Evolutionary conservation across 2,888 invertebrate species (phyloP).

Genomic region (Marasmarcha lunaedactyla): DNA sequence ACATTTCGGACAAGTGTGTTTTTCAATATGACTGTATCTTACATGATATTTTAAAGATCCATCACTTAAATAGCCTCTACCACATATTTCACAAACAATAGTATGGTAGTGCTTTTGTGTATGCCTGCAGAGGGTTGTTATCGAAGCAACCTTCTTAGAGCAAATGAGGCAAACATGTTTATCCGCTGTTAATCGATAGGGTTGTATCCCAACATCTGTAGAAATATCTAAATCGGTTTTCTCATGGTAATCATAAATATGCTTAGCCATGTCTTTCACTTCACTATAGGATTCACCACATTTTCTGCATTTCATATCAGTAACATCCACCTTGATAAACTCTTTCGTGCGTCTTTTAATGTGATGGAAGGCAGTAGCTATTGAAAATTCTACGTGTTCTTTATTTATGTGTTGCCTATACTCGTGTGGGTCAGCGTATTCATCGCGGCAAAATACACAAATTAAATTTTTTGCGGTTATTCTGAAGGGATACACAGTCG

Average conservation of each 20-base stretch:
- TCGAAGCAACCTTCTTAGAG: conserved; percentile 10
- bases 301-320: conserved; percentile 12
- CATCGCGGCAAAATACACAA: conserved; percentile 52
- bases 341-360: no score
- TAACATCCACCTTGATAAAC: conserved; percentile 13
- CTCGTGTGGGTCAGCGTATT: conserved; percentile 34
- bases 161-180: conserved; percentile 15
- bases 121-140: conserved; percentile 13
- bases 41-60: conserved; percentile 8
- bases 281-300: conserved; percentile 8
- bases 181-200: conserved; percentile 12
- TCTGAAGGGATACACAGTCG: conserved; percentile 56
- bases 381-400: conserved; percentile 26
- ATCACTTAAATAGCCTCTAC: conserved; percentile 12
- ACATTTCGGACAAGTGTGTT: conserved; percentile 9
- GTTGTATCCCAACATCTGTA: conserved; percentile 11
- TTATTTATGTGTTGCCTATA: conserved; percentile 44
- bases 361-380: conserved; percentile 13
- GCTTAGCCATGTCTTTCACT: conserved; percentile 12
- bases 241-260: conserved; percentile 14
- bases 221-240: conserved; percentile 8
- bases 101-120: conserved; percentile 14
- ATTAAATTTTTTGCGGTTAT: conserved; percentile 52
- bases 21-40: conserved; percentile 2
- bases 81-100: conserved; percentile 17